A percentile compares a stretch with the other conserved stretches of the same genome.
Evolutionary conservation across 2,113 vertebrate genomes (phyloP).

Genomic region (Ammodytes marinus): DNA sequence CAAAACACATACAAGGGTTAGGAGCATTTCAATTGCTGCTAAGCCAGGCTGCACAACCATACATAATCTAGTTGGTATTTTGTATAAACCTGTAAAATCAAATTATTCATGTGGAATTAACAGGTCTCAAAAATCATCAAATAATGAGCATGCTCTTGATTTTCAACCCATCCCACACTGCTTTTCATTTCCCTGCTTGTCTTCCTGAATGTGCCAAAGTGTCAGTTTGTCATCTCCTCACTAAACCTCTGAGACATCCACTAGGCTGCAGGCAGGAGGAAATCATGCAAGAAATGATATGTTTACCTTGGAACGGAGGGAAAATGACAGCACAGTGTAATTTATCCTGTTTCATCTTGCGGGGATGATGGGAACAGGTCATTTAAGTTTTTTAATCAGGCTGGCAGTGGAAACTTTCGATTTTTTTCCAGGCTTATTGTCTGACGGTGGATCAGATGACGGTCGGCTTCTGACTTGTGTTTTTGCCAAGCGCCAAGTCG

Average conservation of each 20-base stretch:
- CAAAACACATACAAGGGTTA: too few relatives aligned
- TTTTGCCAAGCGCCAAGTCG: conserved; percentile 22
- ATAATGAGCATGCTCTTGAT: conserved; percentile 10
- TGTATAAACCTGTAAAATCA: conserved; percentile 8
- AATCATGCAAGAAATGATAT: conserved; percentile 61
- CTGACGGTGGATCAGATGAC: conserved; percentile 58
- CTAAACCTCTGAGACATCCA: conserved; percentile 36
- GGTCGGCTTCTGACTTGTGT: conserved; percentile 40
- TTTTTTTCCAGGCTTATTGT: conserved; percentile 54
- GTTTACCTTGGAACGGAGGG: conserved; percentile 61
- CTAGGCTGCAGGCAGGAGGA: conserved; percentile 56
- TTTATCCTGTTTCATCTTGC: conserved; percentile 54
- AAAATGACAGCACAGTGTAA: conserved; percentile 59
- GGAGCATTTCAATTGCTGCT: too few relatives aligned
- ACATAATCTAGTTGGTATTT: not conserved
- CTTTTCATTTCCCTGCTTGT: conserved; percentile 18
- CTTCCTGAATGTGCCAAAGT: conserved; percentile 26
- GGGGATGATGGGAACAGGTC: conserved; percentile 33
- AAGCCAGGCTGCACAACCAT: not conserved
- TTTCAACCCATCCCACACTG: not conserved
- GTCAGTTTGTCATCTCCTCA: conserved; percentile 21
- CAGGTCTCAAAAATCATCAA: not conserved
- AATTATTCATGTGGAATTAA: conserved; percentile 33
- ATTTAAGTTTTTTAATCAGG: conserved; percentile 51
- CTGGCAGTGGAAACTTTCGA: conserved; percentile 59